Conservation (phyloP, 1,140 invertebrate genomes). For the Cephus cinctus region DNA sequence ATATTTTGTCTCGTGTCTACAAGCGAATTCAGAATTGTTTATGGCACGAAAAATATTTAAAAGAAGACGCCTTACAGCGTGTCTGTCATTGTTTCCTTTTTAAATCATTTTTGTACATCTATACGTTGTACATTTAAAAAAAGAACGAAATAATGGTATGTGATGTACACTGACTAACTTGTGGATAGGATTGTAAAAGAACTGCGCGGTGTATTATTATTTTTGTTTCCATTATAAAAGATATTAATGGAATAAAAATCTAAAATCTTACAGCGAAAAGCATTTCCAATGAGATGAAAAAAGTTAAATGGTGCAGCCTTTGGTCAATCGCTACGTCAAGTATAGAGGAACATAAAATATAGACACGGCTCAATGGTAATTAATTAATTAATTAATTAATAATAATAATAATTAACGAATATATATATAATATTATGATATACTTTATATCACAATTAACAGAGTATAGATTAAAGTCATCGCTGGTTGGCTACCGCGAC, state of each 20-base stretch:
- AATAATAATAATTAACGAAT: constrained; percentile 21
- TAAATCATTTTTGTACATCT: too few species aligned
- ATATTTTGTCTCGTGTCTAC: too few species aligned
- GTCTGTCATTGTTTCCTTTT: too few species aligned
- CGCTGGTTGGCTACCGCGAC: not conserved
- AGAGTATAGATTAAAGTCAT: constrained; percentile 23
- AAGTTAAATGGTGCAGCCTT: constrained; percentile 28
- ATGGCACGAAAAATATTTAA: too few species aligned
- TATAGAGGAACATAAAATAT: constrained; percentile 32
- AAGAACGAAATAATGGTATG: not conserved
- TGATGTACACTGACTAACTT: not conserved
- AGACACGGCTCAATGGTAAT: constrained; percentile 10
- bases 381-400: constrained; percentile 8
- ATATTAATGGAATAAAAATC: not conserved
- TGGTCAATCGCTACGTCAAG: constrained; percentile 30
- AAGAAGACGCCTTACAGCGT: too few species aligned
- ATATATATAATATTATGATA: constrained; percentile 25
- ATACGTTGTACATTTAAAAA: too few species aligned
- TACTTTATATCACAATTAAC: constrained; percentile 36
- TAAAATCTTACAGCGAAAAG: not conserved
- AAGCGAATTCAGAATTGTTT: too few species aligned
- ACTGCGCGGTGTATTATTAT: too few species aligned
- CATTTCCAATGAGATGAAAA: too few species aligned
- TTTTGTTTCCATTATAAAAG: too few species aligned
- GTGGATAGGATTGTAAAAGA: not conserved